Evolutionary conservation across 2,113 vertebrate genomes (phyloP).

Genomic region (Misgurnus anguillicaudatus): DNA sequence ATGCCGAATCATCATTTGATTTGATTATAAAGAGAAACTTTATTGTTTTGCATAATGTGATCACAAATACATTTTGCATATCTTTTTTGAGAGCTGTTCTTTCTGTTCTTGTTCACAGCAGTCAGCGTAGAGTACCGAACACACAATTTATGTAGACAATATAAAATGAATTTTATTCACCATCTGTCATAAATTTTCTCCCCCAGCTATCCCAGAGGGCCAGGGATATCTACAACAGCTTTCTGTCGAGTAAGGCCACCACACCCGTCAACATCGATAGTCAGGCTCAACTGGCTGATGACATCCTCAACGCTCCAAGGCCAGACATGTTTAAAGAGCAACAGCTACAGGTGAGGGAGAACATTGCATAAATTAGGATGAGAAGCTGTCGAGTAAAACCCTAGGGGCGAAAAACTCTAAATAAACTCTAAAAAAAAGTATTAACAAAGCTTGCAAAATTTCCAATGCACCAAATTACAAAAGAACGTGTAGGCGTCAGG

Average conservation of each 20-base stretch:
- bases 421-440: background rate
- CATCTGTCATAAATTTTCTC: background rate
- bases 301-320: conserved; percentile 90
- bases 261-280: conserved; percentile 98
- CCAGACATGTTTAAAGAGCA: conserved; percentile 98
- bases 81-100: background rate
- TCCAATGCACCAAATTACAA: background rate
- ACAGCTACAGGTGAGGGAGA: conserved; percentile 87
- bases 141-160: background rate
- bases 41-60: too few relatives aligned
- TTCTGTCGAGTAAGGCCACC: conserved; percentile 95
- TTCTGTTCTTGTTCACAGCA: background rate
- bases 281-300: conserved; percentile 93
- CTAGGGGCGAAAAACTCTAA: background rate
- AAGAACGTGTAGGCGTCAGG: background rate
- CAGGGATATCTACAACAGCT: conserved; percentile 94
- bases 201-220: conserved; percentile 90
- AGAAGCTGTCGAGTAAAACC: background rate
- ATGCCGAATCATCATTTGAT: background rate
- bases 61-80: too few relatives aligned
- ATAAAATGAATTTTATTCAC: background rate
- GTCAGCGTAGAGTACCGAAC: background rate
- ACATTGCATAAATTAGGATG: background rate
- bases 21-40: background rate
- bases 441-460: background rate